These are phyloP conservation scores for Trididemnum nubilum DNA, from an alignment of 23 tunicate species.

Conservation along the genomic window DNA sequence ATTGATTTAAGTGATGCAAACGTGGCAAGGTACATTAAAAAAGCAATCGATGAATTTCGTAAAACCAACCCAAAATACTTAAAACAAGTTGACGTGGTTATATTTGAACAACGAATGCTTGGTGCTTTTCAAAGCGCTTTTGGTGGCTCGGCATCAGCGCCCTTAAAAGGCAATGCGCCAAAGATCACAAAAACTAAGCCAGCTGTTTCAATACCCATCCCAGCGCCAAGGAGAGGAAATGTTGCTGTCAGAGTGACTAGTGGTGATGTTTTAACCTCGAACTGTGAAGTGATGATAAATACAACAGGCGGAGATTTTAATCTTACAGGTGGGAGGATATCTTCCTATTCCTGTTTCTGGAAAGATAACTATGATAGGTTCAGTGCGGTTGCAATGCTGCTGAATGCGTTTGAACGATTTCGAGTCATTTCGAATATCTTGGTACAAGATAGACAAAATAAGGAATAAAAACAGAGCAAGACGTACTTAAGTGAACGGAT, in stretches of 20 bases:
- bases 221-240: not conserved
- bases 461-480: too few species aligned
- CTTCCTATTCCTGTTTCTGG: too few species aligned
- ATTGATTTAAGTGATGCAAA: slow-evolving; percentile 7
- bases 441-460: too few species aligned
- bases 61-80: slow-evolving; percentile 15
- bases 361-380: too few species aligned
- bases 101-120: slow-evolving; percentile 19
- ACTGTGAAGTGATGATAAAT: slow-evolving; percentile 19
- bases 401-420: too few species aligned
- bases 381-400: too few species aligned
- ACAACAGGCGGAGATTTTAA: slow-evolving; percentile 28
- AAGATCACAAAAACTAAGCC: not conserved
- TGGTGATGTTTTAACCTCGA: slow-evolving; percentile 12
- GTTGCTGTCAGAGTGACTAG: not conserved
- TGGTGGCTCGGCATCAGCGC: not conserved
- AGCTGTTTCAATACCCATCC: not conserved
- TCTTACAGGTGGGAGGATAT: slow-evolving; percentile 6
- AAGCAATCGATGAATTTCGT: slow-evolving; percentile 23
- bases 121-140: not conserved
- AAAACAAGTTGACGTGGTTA: slow-evolving; percentile 21
- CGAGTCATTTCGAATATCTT: too few species aligned
- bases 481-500: too few species aligned
- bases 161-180: not conserved
- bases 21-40: slow-evolving; percentile 13